Base-by-base conservation (phyloP, 2,113 vertebrate genomes). In the Chionomys nivalis region DNA sequence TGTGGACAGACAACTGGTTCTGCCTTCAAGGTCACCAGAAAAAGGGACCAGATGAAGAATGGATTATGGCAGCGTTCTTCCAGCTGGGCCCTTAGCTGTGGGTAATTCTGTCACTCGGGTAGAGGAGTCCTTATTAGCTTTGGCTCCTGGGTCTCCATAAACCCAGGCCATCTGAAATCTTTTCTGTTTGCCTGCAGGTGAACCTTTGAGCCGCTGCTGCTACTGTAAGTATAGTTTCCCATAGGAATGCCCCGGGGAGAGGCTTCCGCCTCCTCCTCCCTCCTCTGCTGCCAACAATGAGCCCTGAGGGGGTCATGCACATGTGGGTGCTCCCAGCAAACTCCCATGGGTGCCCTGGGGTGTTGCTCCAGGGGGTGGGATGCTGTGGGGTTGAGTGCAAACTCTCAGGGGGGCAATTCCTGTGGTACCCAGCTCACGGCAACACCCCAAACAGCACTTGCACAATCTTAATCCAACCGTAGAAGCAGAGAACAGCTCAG, bases 221-320 rank as follows among this genome's bases (percentile, higher is more conserved):
- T 33, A 77, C 55, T 31, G 28, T 9, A 19, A 23, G 44, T 66
- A 33, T 28, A 33, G 68, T 83, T 91, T 90, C 87, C 83, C 1
- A 0, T 2, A 21, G 83, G 3, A 28, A 79, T 5, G 17, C 16
- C 63, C 63, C 68, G 70, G 88, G 68, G 83, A 72, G 85, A 93
- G 61, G 16, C 49, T 73, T 85, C 61, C 83, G 89, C 33, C 52
- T 8, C 12, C 26, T 1, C 13, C 21, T 6, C 2, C 44, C 49
- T 91, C 39, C 36, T 94, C 14, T 61, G 87, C 66, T 68, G 66
- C 10, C 86, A 87, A 87, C 88, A 44, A 88, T n/a, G 87, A 79
- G 24, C 76, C 95, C 79, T 0, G 0, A 28, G 76, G 52, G 85
- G 39, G 49, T 13, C 24, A 11, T 39, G 14, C 36, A 52, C 33